Percentiles rank a stretch among this genome's conserved stretches.
Evolutionary conservation across 2,888 invertebrate genomes (phyloP).

Genomic region (Branchipolynoe longqiensis): DNA sequence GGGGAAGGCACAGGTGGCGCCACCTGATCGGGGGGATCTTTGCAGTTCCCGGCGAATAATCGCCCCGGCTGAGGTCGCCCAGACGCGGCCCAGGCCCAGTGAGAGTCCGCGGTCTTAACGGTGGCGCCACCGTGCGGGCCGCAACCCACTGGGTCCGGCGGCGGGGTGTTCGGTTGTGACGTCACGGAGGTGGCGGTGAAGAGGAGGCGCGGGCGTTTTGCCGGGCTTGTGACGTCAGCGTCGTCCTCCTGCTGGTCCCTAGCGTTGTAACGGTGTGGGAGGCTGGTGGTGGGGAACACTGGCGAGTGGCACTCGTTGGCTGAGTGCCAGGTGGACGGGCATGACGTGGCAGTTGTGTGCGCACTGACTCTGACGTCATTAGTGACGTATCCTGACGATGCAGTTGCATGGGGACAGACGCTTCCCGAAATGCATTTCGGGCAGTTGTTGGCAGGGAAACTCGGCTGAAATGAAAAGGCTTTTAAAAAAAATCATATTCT

Average conservation of each 20-base stretch:
- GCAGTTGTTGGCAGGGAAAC: slow-evolving; percentile 60
- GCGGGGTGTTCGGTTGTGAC: too few relatives aligned
- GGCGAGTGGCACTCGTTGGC: slow-evolving; percentile 75
- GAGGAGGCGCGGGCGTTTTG: background rate
- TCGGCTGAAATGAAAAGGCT: too few relatives aligned
- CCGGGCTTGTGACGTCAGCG: background rate
- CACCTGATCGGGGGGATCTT: too few relatives aligned
- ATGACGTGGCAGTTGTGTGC: slow-evolving; percentile 68
- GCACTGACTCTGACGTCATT: slow-evolving; percentile 59
- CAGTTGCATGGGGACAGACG: background rate
- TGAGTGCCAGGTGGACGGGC: slow-evolving; percentile 76
- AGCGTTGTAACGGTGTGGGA: background rate
- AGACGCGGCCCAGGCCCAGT: too few relatives aligned
- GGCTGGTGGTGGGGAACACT: slow-evolving; percentile 70
- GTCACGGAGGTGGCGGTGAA: background rate
- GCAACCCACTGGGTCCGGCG: too few relatives aligned
- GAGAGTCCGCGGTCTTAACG: too few relatives aligned
- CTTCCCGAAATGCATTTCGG: slow-evolving; percentile 65
- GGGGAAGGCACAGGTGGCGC: too few relatives aligned
- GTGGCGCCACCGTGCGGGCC: too few relatives aligned
- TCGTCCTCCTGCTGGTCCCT: background rate
- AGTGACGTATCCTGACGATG: background rate
- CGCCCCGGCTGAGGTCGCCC: too few relatives aligned
- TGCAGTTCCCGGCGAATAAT: too few relatives aligned
- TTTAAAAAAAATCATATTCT: too few relatives aligned